Percentiles rank a stretch among this genome's conserved stretches.
phyloP scores from a whole-genome alignment of 2,888 invertebrate species.

The Drosophila siamana region DNA sequence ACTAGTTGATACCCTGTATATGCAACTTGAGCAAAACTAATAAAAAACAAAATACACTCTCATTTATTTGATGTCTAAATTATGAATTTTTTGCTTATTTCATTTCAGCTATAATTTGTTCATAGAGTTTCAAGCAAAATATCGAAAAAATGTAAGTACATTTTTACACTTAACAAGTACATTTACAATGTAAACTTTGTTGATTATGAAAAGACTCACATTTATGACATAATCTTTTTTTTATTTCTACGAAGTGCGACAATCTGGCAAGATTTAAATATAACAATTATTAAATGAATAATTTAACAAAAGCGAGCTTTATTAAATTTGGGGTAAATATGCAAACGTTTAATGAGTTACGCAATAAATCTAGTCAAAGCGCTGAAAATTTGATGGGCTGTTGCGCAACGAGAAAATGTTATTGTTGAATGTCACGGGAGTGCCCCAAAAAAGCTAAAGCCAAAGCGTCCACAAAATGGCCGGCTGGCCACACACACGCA shows the following conservation, averaged over 20 bases:
- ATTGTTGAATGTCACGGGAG: slow-evolving; percentile 3
- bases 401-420: slow-evolving; percentile 15
- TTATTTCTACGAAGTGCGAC: neutral
- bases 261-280: neutral
- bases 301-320: neutral
- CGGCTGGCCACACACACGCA: slow-evolving; percentile 50
- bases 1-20: neutral
- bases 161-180: neutral
- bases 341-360: neutral
- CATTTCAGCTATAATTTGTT: too few relatives aligned
- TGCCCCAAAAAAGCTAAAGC: slow-evolving; percentile 37
- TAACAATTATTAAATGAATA: neutral
- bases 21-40: neutral
- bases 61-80: too few relatives aligned
- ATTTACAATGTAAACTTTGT: neutral
- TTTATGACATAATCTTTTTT: neutral
- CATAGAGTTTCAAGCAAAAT: too few relatives aligned
- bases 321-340: neutral
- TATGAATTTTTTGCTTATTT: too few relatives aligned
- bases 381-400: slow-evolving; percentile 1
- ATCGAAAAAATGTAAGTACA: too few relatives aligned
- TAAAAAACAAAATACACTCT: too few relatives aligned
- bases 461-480: slow-evolving; percentile 57
- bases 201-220: slow-evolving; percentile 4
- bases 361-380: slow-evolving; percentile 1